Conservation (phyloP, 2,797 vertebrate genomes). For the Phoxinus dragarum region DNA sequence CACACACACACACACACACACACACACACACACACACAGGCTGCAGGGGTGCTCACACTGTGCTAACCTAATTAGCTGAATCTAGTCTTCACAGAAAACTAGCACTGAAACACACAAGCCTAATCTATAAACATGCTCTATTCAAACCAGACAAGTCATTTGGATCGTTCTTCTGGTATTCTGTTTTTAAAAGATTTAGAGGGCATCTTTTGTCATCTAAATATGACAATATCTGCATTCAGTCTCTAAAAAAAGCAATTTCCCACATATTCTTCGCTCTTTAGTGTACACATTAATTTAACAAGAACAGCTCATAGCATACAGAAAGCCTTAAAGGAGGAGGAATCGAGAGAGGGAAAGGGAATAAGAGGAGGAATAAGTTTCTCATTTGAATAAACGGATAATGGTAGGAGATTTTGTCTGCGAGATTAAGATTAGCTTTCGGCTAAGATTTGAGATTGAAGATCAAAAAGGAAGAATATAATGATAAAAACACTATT, state of each 20-base stretch:
- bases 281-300: slow-evolving; percentile 48
- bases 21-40: slow-evolving; percentile 38
- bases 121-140: slow-evolving; percentile 48
- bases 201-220: slow-evolving; percentile 50
- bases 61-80: slow-evolving; percentile 81
- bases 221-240: slow-evolving; percentile 58
- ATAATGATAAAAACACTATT: slow-evolving; percentile 60
- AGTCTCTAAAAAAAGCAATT: slow-evolving; percentile 12
- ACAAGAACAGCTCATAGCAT: slow-evolving; percentile 49
- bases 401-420: slow-evolving; percentile 77
- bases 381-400: slow-evolving; percentile 77
- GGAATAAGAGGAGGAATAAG: slow-evolving; percentile 61
- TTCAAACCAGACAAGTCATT: slow-evolving; percentile 53
- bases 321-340: slow-evolving; percentile 15
- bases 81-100: slow-evolving; percentile 73
- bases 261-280: slow-evolving; percentile 30
- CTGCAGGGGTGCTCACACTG: slow-evolving; percentile 67
- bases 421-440: slow-evolving; percentile 81
- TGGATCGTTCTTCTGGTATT: slow-evolving; percentile 64
- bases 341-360: slow-evolving; percentile 2
- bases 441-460: slow-evolving; percentile 76
- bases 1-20: no score
- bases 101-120: slow-evolving; percentile 56
- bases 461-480: slow-evolving; percentile 67
- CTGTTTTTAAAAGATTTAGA: slow-evolving; percentile 69